A percentile compares a stretch with the other conserved stretches of the same genome.
phyloP scores from a whole-genome alignment of 2,888 invertebrate species.

The Quadroppia sp. region DNA sequence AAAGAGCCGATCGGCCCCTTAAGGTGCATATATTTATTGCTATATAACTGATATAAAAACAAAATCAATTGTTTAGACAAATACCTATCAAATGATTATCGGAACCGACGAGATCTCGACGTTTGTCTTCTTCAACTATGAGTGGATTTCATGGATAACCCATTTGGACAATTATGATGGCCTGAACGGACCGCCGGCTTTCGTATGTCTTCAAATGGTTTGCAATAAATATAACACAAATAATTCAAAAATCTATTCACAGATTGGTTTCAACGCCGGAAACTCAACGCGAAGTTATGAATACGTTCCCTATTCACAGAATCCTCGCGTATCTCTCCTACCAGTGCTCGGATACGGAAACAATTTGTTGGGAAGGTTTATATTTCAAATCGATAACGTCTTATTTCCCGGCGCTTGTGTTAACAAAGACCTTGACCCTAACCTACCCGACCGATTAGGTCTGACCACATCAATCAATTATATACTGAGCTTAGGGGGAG shows the following conservation, averaged over 20 bases:
- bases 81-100: conserved; percentile 90
- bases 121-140: conserved; percentile 92
- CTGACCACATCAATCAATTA: conserved; percentile 87
- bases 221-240: neutral
- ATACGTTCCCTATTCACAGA: conserved; percentile 84
- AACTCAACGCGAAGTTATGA: conserved; percentile 85
- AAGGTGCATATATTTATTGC: conserved; percentile 26
- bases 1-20: conserved; percentile 40
- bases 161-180: conserved; percentile 82
- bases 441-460: conserved; percentile 58
- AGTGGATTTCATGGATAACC: conserved; percentile 80
- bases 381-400: conserved; percentile 90
- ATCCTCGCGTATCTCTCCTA: conserved; percentile 74
- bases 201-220: conserved; percentile 49
- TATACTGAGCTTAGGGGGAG: conserved; percentile 95
- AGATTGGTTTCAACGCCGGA: conserved; percentile 90
- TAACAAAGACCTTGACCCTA: conserved; percentile 51
- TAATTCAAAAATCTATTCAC: neutral
- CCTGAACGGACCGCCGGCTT: conserved; percentile 81
- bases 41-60: neutral
- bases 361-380: conserved; percentile 80
- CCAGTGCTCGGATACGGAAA: conserved; percentile 81
- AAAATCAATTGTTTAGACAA: conserved; percentile 61
- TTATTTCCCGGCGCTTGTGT: conserved; percentile 83
- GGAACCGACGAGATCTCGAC: conserved; percentile 90